phyloP scores from a whole-genome alignment of 2,797 vertebrate genomes.

The Schizothorax lantsangensis region DNA sequence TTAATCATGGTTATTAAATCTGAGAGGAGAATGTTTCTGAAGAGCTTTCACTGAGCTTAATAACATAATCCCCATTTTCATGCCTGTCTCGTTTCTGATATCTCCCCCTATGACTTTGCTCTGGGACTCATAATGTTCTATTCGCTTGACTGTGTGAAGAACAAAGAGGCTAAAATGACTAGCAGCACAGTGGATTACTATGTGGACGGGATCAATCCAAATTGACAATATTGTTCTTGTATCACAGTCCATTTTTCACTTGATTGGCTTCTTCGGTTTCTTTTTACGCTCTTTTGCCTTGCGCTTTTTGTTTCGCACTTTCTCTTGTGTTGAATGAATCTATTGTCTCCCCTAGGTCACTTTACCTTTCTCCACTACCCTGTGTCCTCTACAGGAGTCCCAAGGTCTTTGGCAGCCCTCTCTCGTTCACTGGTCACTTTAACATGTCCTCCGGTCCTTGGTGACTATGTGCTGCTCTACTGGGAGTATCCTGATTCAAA shows the following conservation, averaged over 20 bases:
- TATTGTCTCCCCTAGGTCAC: slow-evolving; percentile 34
- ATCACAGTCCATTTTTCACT: slow-evolving; percentile 48
- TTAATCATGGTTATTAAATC: slow-evolving; percentile 65
- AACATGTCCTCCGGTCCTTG: slow-evolving; percentile 65
- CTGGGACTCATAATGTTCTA: slow-evolving; percentile 42
- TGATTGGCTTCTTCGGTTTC: slow-evolving; percentile 15
- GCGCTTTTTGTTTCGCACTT: background rate
- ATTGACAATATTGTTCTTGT: slow-evolving; percentile 31
- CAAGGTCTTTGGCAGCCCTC: slow-evolving; percentile 58
- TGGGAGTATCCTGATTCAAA: slow-evolving; percentile 65
- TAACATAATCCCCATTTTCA: slow-evolving; percentile 74
- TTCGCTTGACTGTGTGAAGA: slow-evolving; percentile 44
- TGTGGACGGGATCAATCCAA: slow-evolving; percentile 30
- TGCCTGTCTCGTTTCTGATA: slow-evolving; percentile 48
- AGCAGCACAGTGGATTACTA: slow-evolving; percentile 32
- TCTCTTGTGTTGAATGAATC: slow-evolving; percentile 41
- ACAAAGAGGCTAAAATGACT: slow-evolving; percentile 46
- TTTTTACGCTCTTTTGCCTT: slow-evolving; percentile 43
- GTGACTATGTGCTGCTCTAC: slow-evolving; percentile 74
- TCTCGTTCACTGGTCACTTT: slow-evolving; percentile 61
- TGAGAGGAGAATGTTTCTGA: slow-evolving; percentile 48
- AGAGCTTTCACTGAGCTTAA: slow-evolving; percentile 66
- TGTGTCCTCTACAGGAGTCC: slow-evolving; percentile 57
- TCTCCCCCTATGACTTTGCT: slow-evolving; percentile 40
- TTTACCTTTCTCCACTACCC: slow-evolving; percentile 14